These are phyloP conservation scores for Cyphomyrus plagiostoma DNA, from an alignment of 2,113 vertebrate species.

Conservation along the genomic window DNA sequence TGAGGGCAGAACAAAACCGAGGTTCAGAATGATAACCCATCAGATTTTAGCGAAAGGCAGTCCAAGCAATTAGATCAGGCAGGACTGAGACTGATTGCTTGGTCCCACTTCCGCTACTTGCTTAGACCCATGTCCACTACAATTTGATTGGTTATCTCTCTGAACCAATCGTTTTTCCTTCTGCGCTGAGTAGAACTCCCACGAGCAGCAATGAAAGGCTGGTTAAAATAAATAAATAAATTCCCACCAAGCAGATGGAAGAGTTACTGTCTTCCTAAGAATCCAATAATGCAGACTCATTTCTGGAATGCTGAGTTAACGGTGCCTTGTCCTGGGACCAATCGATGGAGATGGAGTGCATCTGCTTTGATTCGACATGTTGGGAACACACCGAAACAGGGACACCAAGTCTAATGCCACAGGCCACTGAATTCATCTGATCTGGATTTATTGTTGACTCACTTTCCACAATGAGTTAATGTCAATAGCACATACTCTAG, in stretches of 20 bases:
- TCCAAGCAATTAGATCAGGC: too few relatives aligned
- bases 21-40: too few relatives aligned
- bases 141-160: too few relatives aligned
- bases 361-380: neutral
- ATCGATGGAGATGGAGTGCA: neutral
- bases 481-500: neutral
- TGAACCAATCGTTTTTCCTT: too few relatives aligned
- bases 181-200: too few relatives aligned
- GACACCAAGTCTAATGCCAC: neutral
- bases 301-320: neutral
- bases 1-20: too few relatives aligned
- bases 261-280: neutral
- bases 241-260: neutral
- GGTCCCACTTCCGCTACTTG: too few relatives aligned
- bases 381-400: neutral
- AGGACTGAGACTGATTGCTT: too few relatives aligned
- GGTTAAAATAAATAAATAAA: neutral
- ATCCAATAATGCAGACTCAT: neutral
- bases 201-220: neutral
- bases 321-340: neutral
- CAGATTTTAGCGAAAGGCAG: too few relatives aligned
- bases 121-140: too few relatives aligned
- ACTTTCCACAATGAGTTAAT: conserved; percentile 14
- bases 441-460: neutral
- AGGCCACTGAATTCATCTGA: neutral